A percentile compares a stretch with the other conserved stretches of the same genome.
Evolutionary conservation across 2,888 invertebrate species (phyloP).

Genomic region (Ophion obscuratus): DNA sequence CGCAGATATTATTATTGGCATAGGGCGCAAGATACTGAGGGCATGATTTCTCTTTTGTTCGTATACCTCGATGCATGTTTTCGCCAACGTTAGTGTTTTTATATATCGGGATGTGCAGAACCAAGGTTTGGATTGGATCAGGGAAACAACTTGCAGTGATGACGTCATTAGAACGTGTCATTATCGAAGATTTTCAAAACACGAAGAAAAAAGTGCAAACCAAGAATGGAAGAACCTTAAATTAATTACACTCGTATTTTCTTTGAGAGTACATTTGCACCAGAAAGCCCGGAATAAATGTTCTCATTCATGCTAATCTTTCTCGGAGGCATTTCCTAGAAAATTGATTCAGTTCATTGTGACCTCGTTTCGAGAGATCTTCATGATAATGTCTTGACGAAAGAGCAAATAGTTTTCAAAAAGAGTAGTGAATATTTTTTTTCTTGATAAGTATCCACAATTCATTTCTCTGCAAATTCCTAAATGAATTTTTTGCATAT

Average conservation of each 20-base stretch:
- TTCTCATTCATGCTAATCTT: no score
- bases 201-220: not conserved
- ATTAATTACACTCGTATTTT: not conserved
- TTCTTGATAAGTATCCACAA: no score
- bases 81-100: constrained; percentile 39
- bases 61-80: constrained; percentile 48
- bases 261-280: no score
- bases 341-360: no score
- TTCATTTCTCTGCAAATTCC: no score
- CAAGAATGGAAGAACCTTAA: not conserved
- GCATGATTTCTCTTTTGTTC: constrained; percentile 6
- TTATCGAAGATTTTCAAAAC: constrained; percentile 25
- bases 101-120: constrained; percentile 28
- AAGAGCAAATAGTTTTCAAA: no score
- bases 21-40: constrained; percentile 32
- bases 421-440: no score
- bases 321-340: no score
- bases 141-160: constrained; percentile 24
- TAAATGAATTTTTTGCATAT: no score
- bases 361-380: no score
- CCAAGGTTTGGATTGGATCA: constrained; percentile 42
- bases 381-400: no score
- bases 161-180: constrained; percentile 32
- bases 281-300: no score
- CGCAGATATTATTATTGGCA: constrained; percentile 62